phyloP scores from a whole-genome alignment of 2,797 vertebrate species.

The Sebastes iracundus region DNA sequence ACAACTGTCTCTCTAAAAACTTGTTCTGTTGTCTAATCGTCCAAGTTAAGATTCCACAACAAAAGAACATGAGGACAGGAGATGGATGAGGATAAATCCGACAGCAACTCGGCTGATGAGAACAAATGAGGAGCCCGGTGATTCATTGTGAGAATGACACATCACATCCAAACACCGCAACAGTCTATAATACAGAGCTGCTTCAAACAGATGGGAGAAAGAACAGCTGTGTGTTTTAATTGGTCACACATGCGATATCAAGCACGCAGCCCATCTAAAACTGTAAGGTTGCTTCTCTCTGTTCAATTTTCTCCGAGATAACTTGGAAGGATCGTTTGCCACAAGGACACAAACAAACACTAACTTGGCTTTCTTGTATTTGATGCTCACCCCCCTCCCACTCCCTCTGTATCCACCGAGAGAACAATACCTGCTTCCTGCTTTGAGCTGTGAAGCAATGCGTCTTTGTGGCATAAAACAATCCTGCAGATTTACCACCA shows the following conservation, averaged over 20 bases:
- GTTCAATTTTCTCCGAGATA: constrained; percentile 36
- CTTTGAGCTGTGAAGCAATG: constrained; percentile 21
- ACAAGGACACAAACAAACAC: constrained; percentile 63
- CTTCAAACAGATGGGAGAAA: constrained; percentile 67
- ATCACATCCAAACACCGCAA: constrained; percentile 55
- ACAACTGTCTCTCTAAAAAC: background rate
- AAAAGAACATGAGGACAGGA: constrained; percentile 18
- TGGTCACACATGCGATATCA: constrained; percentile 77
- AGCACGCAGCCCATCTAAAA: constrained; percentile 61
- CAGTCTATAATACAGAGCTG: constrained; percentile 48
- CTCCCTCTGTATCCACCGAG: background rate
- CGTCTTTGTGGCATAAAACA: constrained; percentile 50
- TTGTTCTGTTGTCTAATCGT: constrained; percentile 17
- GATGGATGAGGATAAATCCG: constrained; percentile 59
- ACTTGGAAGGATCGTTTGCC: constrained; percentile 48
- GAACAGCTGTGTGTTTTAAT: constrained; percentile 77
- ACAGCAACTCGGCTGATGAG: constrained; percentile 61
- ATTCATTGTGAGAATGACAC: constrained; percentile 61
- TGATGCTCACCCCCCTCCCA: constrained; percentile 14
- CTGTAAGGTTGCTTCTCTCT: constrained; percentile 25
- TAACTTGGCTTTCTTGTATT: constrained; percentile 10
- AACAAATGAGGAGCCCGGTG: constrained; percentile 61
- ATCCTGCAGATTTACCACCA: constrained; percentile 52
- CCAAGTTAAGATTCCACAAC: constrained; percentile 29
- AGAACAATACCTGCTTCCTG: constrained; percentile 50